Evolutionary conservation across 2,797 vertebrate species (phyloP).

Genomic region (Pelobates cultripes): DNA sequence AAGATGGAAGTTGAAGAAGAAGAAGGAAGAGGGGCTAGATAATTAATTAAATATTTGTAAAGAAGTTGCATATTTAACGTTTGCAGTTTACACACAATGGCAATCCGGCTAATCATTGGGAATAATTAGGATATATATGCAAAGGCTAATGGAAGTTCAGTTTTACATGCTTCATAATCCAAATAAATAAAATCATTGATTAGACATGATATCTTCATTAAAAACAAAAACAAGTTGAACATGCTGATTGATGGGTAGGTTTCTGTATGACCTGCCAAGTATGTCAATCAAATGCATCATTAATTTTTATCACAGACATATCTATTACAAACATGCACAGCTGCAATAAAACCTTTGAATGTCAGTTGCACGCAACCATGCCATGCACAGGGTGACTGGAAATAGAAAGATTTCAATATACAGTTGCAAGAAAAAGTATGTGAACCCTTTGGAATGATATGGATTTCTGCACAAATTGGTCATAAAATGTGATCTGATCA

Average conservation of each 20-base stretch:
- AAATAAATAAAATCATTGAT: constrained; percentile 5
- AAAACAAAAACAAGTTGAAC: background rate
- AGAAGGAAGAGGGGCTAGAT: too few relatives aligned
- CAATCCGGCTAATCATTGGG: background rate
- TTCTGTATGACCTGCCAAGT: background rate
- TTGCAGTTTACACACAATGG: too few relatives aligned
- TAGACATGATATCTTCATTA: constrained; percentile 19
- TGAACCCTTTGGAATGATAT: too few relatives aligned
- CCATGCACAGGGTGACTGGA: background rate
- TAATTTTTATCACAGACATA: constrained; percentile 2
- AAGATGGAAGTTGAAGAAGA: too few relatives aligned
- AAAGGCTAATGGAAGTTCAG: background rate
- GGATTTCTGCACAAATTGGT: too few relatives aligned
- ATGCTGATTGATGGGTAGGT: constrained; percentile 7
- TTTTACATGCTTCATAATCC: background rate
- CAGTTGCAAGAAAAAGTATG: too few relatives aligned
- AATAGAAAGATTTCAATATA: background rate
- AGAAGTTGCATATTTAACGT: too few relatives aligned
- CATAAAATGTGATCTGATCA: too few relatives aligned
- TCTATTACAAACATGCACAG: background rate
- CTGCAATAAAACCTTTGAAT: background rate
- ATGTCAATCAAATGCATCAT: background rate
- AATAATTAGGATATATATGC: background rate
- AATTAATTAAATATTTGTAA: too few relatives aligned
- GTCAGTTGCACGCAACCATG: too few relatives aligned